phyloP scores from a whole-genome alignment of 2,888 invertebrate genomes.

The Caenorhabditis imperialis region DNA sequence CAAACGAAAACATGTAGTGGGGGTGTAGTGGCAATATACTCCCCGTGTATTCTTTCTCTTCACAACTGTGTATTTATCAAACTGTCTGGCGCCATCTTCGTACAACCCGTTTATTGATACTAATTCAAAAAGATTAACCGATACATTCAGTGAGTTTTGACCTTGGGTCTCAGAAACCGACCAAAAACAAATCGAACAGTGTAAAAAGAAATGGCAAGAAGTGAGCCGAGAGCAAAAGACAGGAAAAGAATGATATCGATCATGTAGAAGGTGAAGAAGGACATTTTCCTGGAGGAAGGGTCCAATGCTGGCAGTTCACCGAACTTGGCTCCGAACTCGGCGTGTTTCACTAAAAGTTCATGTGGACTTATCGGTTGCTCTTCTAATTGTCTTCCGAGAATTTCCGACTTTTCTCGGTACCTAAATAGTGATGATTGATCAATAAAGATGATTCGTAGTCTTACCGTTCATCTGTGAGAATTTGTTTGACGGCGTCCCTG shows the following conservation, averaged over 20 bases:
- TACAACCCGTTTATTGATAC: too few relatives aligned
- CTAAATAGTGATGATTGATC: too few relatives aligned
- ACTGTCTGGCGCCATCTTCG: too few relatives aligned
- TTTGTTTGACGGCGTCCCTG: not conserved
- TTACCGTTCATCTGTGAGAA: slow-evolving; percentile 17
- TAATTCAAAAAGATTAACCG: too few relatives aligned
- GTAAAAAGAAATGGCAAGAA: not conserved
- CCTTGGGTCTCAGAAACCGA: slow-evolving; percentile 1
- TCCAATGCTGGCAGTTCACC: slow-evolving; percentile 21
- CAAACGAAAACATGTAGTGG: too few relatives aligned
- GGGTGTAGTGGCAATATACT: too few relatives aligned
- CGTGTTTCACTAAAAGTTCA: slow-evolving; percentile 13
- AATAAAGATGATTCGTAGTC: too few relatives aligned
- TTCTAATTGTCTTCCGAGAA: slow-evolving; percentile 9
- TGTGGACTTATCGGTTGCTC: slow-evolving; percentile 33
- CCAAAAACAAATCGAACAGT: not conserved
- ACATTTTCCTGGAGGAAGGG: slow-evolving; percentile 25
- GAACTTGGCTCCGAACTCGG: slow-evolving; percentile 35
- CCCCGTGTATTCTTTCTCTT: too few relatives aligned
- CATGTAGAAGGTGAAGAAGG: slow-evolving; percentile 19
- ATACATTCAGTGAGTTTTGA: slow-evolving; percentile 17
- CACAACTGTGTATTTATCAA: too few relatives aligned
- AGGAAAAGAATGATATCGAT: slow-evolving; percentile 18
- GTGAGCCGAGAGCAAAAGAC: not conserved
- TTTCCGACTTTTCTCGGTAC: slow-evolving; percentile 21